Conservation (phyloP, 2,888 invertebrate genomes). For the Phania funesta region DNA sequence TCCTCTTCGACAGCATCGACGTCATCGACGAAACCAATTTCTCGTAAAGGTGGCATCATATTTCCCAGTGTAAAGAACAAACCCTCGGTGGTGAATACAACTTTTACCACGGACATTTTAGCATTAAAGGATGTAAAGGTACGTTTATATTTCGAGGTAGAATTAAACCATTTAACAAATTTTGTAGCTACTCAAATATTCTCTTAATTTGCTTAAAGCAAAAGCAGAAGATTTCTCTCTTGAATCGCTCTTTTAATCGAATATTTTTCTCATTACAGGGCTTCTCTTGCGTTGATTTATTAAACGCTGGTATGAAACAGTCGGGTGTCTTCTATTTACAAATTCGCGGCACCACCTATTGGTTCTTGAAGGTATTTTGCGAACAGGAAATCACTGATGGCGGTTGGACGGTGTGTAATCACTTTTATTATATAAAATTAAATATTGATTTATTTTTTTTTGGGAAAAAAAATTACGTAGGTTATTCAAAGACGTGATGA, state of each 20-base stretch:
- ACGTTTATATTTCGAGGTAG: conserved; percentile 80
- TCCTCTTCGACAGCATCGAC: conserved; percentile 71
- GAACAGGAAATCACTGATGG: conserved; percentile 94
- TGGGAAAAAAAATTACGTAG: conserved; percentile 80
- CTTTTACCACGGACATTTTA: conserved; percentile 89
- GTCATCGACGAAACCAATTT: conserved; percentile 78
- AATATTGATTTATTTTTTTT: not conserved
- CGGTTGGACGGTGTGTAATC: conserved; percentile 91
- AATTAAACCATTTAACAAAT: too few species aligned
- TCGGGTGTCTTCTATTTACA: conserved; percentile 94
- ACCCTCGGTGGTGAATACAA: conserved; percentile 91
- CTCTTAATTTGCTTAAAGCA: too few species aligned
- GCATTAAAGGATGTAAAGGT: conserved; percentile 92
- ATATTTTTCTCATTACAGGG: conserved; percentile 82
- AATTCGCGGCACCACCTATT: conserved; percentile 94
- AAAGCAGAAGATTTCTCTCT: too few species aligned
- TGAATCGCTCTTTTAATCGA: not conserved
- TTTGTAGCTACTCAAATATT: too few species aligned
- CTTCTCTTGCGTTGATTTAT: conserved; percentile 91
- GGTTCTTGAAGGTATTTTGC: conserved; percentile 95
- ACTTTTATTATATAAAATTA: not conserved
- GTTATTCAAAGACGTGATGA: conserved; percentile 95
- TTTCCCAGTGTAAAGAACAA: conserved; percentile 96
- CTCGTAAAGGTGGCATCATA: conserved; percentile 90
- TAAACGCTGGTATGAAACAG: conserved; percentile 91